A percentile compares a stretch with the other conserved stretches of the same genome.
These are phyloP conservation scores for Borostomias antarcticus DNA, from an alignment of 2,797 vertebrate genomes.

Conservation along the genomic window DNA sequence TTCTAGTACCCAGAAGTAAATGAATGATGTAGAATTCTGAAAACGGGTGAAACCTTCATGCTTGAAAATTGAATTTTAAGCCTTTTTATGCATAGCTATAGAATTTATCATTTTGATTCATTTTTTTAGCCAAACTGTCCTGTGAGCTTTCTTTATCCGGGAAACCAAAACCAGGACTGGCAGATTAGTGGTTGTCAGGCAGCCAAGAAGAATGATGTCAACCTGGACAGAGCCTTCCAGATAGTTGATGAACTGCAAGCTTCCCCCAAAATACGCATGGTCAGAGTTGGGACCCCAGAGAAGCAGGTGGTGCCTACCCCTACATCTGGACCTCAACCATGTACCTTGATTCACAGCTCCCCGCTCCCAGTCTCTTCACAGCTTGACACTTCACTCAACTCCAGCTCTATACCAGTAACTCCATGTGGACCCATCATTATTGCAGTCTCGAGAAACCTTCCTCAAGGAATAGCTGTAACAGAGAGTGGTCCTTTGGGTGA, in stretches of 20 bases:
- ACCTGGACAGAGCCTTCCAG: slow-evolving; percentile 78
- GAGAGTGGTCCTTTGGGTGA: not conserved
- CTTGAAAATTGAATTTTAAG: not conserved
- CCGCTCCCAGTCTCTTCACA: slow-evolving; percentile 49
- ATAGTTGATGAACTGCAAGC: slow-evolving; percentile 77
- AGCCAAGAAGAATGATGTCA: slow-evolving; percentile 68
- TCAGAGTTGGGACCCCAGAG: slow-evolving; percentile 71
- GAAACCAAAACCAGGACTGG: slow-evolving; percentile 38
- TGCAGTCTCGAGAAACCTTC: slow-evolving; percentile 41
- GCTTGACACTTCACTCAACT: slow-evolving; percentile 49
- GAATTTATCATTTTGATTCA: slow-evolving; percentile 35
- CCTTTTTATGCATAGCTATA: not conserved
- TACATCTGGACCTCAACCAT: slow-evolving; percentile 45
- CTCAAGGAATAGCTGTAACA: slow-evolving; percentile 13
- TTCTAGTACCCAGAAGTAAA: no score
- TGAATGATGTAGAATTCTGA: not conserved
- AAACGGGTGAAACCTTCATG: not conserved
- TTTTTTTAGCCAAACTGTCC: slow-evolving; percentile 68
- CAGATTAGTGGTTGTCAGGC: slow-evolving; percentile 60
- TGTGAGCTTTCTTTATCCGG: slow-evolving; percentile 28
- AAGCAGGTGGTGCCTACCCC: slow-evolving; percentile 40
- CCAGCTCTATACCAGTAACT: slow-evolving; percentile 52
- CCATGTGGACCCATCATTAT: slow-evolving; percentile 49
- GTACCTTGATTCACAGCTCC: slow-evolving; percentile 25
- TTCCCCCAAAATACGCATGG: slow-evolving; percentile 58